Evolutionary conservation across 1,140 invertebrate species (phyloP), one percentile per base, ranked within the genome.

Genomic region (Hesperophylax magnus): DNA sequence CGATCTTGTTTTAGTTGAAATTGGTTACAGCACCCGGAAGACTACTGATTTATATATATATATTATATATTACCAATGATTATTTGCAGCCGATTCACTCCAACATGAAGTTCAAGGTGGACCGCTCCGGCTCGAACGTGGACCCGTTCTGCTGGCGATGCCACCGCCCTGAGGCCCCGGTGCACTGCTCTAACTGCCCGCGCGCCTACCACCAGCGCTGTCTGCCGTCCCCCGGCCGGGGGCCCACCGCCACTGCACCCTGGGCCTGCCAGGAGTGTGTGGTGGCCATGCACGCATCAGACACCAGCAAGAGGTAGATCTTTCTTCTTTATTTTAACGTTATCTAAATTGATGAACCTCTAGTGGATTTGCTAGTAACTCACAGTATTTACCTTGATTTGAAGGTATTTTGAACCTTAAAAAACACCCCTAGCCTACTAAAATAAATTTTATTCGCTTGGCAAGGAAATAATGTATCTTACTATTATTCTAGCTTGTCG

Each of bases 91-190:
- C 56, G n/a, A 67, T 67, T 3, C 27, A 27, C 27, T 67, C 22
- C 27, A 22, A 34, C n/a, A 9, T 71, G n/a, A 71, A 71, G 39
- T 20, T 71, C 9, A 20, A 17, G n/a, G 77, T 86, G 65, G 80
- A 15, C 24, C 52, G 71, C 11, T 77, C 87, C 71, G 87, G 89
- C 63, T 80, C 85, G 5, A 82, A 90, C 5, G 91, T 89, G 83
- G 97, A 98, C 88, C 92, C 92, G 60, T 98, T 94, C 86, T 98
- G 97, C 87, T 98, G 97, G 97, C 89, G 94, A 61, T 98, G 97
- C 86, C 94, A 96, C 80, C 92, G 93, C 82, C 93, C 94, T 71
- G 85, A 80, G 18, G 80, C 85, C 0, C n/a, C 60, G 8, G 5
- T 87, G 86, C 63, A 78, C 85, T 98, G 97, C 87, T 94, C 93